Percentiles rank a stretch among this genome's conserved stretches.
phyloP scores from a whole-genome alignment of 2,797 vertebrate genomes.

The Dendrocincla fuliginosa region DNA sequence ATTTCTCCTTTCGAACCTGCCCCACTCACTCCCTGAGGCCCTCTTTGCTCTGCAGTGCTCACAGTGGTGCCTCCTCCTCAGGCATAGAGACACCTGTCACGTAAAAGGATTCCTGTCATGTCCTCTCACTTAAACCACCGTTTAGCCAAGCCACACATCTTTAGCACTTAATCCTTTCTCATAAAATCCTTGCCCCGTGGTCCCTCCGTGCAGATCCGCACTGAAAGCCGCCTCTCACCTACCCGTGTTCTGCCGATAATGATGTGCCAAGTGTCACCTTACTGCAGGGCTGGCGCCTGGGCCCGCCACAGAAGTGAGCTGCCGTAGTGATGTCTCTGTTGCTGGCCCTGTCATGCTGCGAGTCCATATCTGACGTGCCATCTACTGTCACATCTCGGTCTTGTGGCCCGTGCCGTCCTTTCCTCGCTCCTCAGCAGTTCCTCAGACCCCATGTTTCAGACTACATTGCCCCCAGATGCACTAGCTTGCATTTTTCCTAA shows the following conservation, averaged over 20 bases:
- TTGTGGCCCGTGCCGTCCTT: accelerated
- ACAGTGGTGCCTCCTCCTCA: background rate
- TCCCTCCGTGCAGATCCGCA: background rate
- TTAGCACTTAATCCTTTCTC: conserved; percentile 52
- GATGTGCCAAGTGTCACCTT: background rate
- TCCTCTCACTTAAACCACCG: background rate
- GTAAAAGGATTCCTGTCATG: background rate
- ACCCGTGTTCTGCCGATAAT: background rate
- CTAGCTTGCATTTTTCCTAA: background rate
- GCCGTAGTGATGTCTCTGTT: background rate
- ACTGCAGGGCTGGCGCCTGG: background rate
- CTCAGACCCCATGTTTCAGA: background rate
- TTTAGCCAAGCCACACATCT: conserved; percentile 32
- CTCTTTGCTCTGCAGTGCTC: background rate
- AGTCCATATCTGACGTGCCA: background rate
- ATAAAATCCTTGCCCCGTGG: background rate
- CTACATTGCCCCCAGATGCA: background rate
- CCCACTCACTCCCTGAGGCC: accelerated
- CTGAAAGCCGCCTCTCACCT: background rate
- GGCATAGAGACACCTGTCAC: background rate
- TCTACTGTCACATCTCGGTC: background rate
- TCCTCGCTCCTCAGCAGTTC: background rate
- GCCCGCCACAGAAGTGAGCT: background rate
- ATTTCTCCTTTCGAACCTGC: background rate
- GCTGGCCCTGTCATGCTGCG: background rate